These are phyloP conservation scores for Ictidomys tridecemlineatus DNA, from an alignment of 2,113 vertebrate species.

Conservation along the genomic window DNA sequence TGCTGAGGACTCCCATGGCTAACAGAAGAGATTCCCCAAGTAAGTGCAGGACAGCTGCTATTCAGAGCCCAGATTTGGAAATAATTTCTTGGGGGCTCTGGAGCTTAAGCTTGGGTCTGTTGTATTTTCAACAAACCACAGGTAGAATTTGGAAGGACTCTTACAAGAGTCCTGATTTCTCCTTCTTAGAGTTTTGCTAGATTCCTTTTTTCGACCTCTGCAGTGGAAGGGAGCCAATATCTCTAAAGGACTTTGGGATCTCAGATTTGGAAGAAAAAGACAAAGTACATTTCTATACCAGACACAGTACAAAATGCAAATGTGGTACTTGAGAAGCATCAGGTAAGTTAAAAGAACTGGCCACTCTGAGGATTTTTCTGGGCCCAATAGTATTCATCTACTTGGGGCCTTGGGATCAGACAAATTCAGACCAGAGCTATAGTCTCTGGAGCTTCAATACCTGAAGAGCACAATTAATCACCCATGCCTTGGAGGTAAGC, in stretches of 20 bases:
- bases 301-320: too few relatives aligned
- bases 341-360: background rate
- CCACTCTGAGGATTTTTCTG: background rate
- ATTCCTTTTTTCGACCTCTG: background rate
- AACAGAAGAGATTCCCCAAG: background rate
- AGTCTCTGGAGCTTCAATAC: background rate
- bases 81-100: background rate
- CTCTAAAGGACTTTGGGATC: background rate
- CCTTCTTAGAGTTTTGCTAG: background rate
- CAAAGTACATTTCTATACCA: background rate
- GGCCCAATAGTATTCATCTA: background rate
- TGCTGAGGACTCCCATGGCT: background rate
- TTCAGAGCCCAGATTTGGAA: background rate
- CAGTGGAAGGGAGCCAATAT: background rate
- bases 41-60: background rate
- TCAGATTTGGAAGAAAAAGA: background rate
- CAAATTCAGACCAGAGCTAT: background rate
- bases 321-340: background rate
- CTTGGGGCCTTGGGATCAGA: background rate
- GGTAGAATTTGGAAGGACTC: constrained; percentile 10
- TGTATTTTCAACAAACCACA: background rate
- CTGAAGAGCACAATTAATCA: background rate
- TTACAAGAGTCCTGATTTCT: background rate
- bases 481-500: background rate
- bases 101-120: background rate